These are phyloP conservation scores for Branchinecta lindahli DNA, from an alignment of 1,140 invertebrate genomes.

Conservation along the genomic window DNA sequence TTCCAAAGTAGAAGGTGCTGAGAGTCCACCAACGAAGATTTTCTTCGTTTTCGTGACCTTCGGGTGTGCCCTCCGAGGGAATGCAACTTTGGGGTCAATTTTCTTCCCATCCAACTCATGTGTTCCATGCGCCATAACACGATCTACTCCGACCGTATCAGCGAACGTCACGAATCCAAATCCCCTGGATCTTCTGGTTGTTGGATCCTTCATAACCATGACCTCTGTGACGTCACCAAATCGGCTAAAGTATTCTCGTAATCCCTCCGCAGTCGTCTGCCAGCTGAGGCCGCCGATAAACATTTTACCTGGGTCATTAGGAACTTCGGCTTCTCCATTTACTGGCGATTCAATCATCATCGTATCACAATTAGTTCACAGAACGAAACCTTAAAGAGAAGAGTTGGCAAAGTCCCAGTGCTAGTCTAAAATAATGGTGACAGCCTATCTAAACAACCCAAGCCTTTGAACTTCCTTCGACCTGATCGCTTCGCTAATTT, in stretches of 20 bases:
- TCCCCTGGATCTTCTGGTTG: conserved; percentile 93
- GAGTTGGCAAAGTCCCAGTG: not conserved
- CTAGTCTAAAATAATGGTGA: too few relatives aligned
- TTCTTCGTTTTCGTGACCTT: conserved; percentile 99
- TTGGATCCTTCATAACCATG: conserved; percentile 99
- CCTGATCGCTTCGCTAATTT: too few relatives aligned
- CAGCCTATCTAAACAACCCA: too few relatives aligned
- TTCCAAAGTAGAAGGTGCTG: conserved; percentile 95
- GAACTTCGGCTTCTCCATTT: conserved; percentile 10
- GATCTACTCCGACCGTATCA: conserved; percentile 82
- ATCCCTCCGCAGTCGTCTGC: conserved; percentile 97
- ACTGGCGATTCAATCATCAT: conserved; percentile 1
- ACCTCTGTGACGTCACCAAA: conserved; percentile 99
- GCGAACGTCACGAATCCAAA: conserved; percentile 94
- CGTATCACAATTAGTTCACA: not conserved
- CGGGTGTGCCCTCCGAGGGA: conserved; percentile 94
- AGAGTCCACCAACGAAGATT: conserved; percentile 99
- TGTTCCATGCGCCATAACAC: conserved; percentile 79
- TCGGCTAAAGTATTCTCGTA: conserved; percentile 97
- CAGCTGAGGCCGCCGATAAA: conserved; percentile 98
- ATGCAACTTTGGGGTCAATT: conserved; percentile 99
- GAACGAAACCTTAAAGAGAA: not conserved
- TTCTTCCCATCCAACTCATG: conserved; percentile 91
- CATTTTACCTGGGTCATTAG: conserved; percentile 56
- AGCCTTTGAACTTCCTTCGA: too few relatives aligned